Evolutionary conservation across 1,140 invertebrate species (phyloP), one percentile per base, ranked within the genome.

Genomic region (Arion vulgaris): DNA sequence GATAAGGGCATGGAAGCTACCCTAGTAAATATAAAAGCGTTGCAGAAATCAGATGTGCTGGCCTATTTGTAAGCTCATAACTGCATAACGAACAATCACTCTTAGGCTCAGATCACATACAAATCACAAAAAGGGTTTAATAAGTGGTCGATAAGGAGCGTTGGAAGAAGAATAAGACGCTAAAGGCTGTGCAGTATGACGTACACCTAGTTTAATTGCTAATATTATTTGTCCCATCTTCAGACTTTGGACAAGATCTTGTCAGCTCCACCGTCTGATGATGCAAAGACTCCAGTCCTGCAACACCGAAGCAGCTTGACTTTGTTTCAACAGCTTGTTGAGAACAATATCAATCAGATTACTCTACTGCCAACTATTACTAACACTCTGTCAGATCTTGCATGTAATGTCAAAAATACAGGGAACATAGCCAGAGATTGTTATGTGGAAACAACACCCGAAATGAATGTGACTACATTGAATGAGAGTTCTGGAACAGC

Each of bases 201-300:
- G n/a, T n/a, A n/a, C n/a, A n/a, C n/a, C n/a, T n/a, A n/a, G n/a
- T n/a, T n/a, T n/a, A n/a, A n/a, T n/a, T n/a, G n/a, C n/a, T n/a
- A n/a, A n/a, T n/a, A n/a, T n/a, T n/a, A n/a, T n/a, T n/a, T n/a
- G n/a, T n/a, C n/a, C n/a, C 39, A 71, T 62, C 85, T 86, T 15
- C 84, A 90, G 89, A 83, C 87, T 34, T 83, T 90, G 28, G 88
- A 90, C 76, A 87, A 86, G 75, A 87, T 89, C 28, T 81, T 90
- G 4, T 83, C 85, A 1, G 85, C 83, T n/a, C 82, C 88, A n/a
- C 83, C 87, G 15, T 85, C 88, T 7, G 86, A 88, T 84, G 86
- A 90, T 75, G 86, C 86, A 4, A 88, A 88, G 68, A 53, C 82
- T 23, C 84, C 78, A 23, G 86, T 82, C 0, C 28, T 85, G 7